These are phyloP conservation scores for Cerceris ruficornis DNA, from an alignment of 2,888 invertebrate genomes.

Conservation along the genomic window DNA sequence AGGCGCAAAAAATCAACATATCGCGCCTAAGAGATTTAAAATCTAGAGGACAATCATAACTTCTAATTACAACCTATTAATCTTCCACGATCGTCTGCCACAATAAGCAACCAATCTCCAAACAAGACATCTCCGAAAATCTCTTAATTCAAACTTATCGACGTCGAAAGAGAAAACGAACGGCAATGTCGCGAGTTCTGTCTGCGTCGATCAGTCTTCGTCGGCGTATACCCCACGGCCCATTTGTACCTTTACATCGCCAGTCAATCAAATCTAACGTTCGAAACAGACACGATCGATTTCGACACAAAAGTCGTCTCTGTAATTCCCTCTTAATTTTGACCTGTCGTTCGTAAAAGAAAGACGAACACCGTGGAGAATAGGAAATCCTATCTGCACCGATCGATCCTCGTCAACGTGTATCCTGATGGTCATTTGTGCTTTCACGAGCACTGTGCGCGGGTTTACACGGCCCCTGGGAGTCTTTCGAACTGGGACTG, in stretches of 20 bases:
- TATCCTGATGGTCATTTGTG: conserved; percentile 62
- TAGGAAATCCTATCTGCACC: conserved; percentile 52
- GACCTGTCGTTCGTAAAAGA: conserved; percentile 11
- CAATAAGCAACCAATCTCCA: no score
- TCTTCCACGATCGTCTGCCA: no score
- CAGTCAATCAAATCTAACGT: not conserved
- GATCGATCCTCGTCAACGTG: conserved; percentile 65
- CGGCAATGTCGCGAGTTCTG: not conserved
- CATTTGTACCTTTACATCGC: no score
- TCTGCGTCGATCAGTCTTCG: not conserved
- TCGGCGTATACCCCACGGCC: not conserved
- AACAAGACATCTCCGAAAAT: not conserved
- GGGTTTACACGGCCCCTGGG: conserved; percentile 66
- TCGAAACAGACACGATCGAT: not conserved
- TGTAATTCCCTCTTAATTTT: conserved; percentile 24
- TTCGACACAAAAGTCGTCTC: not conserved
- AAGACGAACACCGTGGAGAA: conserved; percentile 15
- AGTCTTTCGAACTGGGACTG: conserved; percentile 56
- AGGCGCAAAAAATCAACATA: no score
- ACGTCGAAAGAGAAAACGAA: conserved; percentile 8
- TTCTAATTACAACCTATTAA: no score
- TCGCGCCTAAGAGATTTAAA: no score
- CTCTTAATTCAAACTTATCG: conserved; percentile 59
- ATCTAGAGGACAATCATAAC: no score
- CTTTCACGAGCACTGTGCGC: conserved; percentile 50